A percentile compares a stretch with the other conserved stretches of the same genome.
These are phyloP conservation scores for Hydriomena furcata DNA, from an alignment of 2,888 invertebrate species.

Conservation along the genomic window DNA sequence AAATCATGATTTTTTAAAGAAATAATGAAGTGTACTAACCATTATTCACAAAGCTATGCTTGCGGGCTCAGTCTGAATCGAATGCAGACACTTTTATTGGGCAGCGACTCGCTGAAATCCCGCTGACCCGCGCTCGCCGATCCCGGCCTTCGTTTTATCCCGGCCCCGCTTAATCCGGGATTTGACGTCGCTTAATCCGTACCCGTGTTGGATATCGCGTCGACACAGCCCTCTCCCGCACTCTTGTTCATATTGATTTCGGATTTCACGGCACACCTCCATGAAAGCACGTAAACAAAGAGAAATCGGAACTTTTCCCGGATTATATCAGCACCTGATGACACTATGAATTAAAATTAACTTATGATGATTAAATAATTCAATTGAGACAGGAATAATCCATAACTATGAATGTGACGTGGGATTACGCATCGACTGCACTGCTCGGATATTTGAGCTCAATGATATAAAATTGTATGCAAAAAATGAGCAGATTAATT, in stretches of 20 bases:
- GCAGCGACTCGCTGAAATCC: conserved; percentile 67
- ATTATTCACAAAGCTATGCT: conserved; percentile 37
- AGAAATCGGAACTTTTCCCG: conserved; percentile 46
- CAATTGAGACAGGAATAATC: conserved; percentile 72
- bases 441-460: conserved; percentile 73
- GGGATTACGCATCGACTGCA: conserved; percentile 71
- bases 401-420: conserved; percentile 71
- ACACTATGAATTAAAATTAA: conserved; percentile 53
- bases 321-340: conserved; percentile 49
- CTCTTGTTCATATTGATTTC: conserved; percentile 74
- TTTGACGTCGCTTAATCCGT: conserved; percentile 85
- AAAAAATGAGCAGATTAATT: conserved; percentile 84
- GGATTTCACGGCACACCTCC: conserved; percentile 62
- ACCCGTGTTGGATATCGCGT: conserved; percentile 87
- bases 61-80: conserved; percentile 81
- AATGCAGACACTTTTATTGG: conserved; percentile 85
- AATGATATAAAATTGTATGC: conserved; percentile 80
- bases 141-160: conserved; percentile 76
- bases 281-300: conserved; percentile 58
- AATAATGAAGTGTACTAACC: conserved; percentile 9
- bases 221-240: conserved; percentile 76
- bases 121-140: conserved; percentile 76
- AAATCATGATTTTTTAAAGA: too few relatives aligned
- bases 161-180: conserved; percentile 80
- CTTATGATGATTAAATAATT: conserved; percentile 65